phyloP scores from a whole-genome alignment of 2,888 invertebrate species.

The Dione juno region DNA sequence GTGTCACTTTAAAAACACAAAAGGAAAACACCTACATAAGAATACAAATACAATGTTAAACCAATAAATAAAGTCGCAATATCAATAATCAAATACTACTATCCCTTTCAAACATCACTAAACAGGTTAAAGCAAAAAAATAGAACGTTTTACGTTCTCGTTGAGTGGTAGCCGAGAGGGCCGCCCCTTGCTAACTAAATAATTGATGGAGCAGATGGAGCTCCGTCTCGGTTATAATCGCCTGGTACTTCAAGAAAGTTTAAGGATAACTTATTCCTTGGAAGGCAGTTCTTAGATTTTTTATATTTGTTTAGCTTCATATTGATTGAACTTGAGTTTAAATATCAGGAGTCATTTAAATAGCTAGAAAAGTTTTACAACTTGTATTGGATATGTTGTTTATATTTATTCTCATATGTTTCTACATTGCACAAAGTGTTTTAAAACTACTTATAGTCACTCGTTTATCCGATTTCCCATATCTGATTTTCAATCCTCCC shows the following conservation, averaged over 20 bases:
- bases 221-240: constrained; percentile 41
- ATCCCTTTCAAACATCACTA: constrained; percentile 16
- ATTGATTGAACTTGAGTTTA: background rate
- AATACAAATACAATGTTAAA: too few relatives aligned
- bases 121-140: constrained; percentile 10
- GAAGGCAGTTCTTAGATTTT: constrained; percentile 7
- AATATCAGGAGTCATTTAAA: background rate
- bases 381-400: background rate
- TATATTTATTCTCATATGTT: background rate
- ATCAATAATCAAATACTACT: background rate
- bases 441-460: background rate
- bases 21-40: too few relatives aligned
- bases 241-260: constrained; percentile 46
- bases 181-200: constrained; percentile 37
- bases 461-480: too few relatives aligned
- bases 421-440: background rate
- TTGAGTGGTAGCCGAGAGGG: constrained; percentile 20
- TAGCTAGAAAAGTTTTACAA: background rate
- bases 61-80: background rate
- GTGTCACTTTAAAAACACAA: too few relatives aligned
- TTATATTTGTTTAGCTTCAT: background rate
- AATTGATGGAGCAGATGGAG: constrained; percentile 35
- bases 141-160: constrained; percentile 23
- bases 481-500: too few relatives aligned
- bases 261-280: constrained; percentile 38